Conservation (phyloP, 2,888 invertebrate species). For the Tridacna crocea region DNA sequence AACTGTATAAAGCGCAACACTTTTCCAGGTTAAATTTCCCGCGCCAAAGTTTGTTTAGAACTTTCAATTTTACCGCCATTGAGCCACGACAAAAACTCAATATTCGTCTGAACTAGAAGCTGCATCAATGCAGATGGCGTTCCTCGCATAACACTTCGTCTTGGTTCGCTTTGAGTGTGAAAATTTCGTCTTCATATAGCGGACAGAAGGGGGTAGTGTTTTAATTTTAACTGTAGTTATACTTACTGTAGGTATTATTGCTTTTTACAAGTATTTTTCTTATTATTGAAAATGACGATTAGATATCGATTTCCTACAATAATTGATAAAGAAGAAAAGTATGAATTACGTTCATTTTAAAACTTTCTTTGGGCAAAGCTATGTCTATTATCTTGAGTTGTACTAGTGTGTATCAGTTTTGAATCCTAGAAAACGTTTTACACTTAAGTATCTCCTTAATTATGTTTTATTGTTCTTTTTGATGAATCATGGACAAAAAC, state of each 20-base stretch:
- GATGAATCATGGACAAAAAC: too few species aligned
- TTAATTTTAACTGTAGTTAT: too few species aligned
- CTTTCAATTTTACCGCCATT: slow-evolving; percentile 63
- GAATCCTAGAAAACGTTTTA: too few species aligned
- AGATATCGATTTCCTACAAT: not conserved
- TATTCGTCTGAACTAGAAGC: slow-evolving; percentile 47
- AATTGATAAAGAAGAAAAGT: not conserved
- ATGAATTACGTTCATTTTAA: not conserved
- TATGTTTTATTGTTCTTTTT: too few species aligned
- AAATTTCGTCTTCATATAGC: not conserved
- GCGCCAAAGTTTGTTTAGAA: slow-evolving; percentile 51
- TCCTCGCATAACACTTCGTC: slow-evolving; percentile 25
- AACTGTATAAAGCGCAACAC: slow-evolving; percentile 27
- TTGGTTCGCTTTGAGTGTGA: slow-evolving; percentile 14
- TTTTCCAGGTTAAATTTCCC: slow-evolving; percentile 58
- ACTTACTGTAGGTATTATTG: too few species aligned
- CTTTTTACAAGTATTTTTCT: too few species aligned
- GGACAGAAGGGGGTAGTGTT: too few species aligned
- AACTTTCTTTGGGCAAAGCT: not conserved
- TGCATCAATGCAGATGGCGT: slow-evolving; percentile 51
- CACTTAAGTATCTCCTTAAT: too few species aligned
- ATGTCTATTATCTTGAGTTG: too few species aligned
- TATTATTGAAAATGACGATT: not conserved
- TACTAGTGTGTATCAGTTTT: too few species aligned
- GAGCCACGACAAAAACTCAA: slow-evolving; percentile 56